Evolutionary conservation across 92 coral and sea anemone species (phyloP).

Genomic region (Porites cylindrica): DNA sequence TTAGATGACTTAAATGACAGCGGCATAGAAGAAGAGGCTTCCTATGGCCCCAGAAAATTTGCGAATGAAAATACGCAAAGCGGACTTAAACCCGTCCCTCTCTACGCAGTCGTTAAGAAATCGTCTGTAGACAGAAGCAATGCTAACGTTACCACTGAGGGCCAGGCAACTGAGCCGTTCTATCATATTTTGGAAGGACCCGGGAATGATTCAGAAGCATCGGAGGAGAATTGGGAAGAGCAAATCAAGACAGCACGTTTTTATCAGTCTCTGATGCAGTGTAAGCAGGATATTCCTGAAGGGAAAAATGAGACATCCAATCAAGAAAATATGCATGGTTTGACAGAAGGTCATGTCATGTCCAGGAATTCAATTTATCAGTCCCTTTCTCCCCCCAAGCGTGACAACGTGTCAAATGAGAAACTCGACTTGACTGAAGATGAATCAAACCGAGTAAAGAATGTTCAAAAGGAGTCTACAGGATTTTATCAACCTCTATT

Average conservation of each 20-base stretch:
- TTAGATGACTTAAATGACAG: constrained; percentile 21
- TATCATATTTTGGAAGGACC: constrained; percentile 36
- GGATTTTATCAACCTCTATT: constrained; percentile 20
- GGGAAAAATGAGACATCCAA: background rate
- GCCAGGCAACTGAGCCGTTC: constrained; percentile 2
- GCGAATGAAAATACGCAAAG: background rate
- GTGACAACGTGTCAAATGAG: background rate
- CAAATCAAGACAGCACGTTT: constrained; percentile 16
- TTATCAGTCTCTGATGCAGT: constrained; percentile 23
- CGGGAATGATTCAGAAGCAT: background rate
- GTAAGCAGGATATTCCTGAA: background rate
- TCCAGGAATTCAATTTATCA: constrained; percentile 14
- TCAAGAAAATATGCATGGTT: background rate
- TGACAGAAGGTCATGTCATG: background rate
- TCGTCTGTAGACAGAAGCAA: background rate
- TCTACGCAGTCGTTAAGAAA: background rate
- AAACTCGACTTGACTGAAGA: background rate
- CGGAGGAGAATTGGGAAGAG: background rate
- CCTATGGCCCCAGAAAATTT: background rate
- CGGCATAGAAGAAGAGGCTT: constrained; percentile 22
- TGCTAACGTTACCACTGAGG: background rate
- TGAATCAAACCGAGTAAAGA: background rate
- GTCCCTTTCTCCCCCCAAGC: constrained; percentile 1
- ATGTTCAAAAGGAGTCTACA: background rate
- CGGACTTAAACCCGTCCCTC: background rate